Evolutionary conservation across 2,888 invertebrate species (phyloP).

Genomic region (Suillia variegata): DNA sequence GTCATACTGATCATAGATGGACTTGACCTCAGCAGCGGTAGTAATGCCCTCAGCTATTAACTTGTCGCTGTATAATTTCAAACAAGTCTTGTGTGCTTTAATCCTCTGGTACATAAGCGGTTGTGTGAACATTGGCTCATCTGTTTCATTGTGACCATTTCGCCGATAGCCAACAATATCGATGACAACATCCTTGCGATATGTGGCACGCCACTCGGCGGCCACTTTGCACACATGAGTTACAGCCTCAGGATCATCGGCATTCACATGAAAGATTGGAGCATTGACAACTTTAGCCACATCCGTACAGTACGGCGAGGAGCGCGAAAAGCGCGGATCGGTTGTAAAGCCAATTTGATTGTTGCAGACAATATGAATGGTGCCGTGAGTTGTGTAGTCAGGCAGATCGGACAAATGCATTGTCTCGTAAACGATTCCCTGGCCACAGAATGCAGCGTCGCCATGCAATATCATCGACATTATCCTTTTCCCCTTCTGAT

Average conservation of each 20-base stretch:
- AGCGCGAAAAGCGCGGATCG: constrained; percentile 83
- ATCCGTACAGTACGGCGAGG: constrained; percentile 87
- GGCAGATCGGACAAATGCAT: constrained; percentile 66
- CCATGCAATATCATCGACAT: constrained; percentile 70
- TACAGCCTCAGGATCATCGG: constrained; percentile 89
- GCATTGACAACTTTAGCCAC: constrained; percentile 86
- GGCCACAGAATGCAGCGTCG: constrained; percentile 69
- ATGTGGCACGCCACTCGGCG: constrained; percentile 82
- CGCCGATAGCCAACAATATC: constrained; percentile 84
- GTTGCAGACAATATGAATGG: constrained; percentile 69
- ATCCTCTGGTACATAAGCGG: constrained; percentile 92
- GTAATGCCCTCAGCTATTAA: constrained; percentile 73
- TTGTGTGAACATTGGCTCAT: constrained; percentile 93
- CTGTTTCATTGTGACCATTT: constrained; percentile 90
- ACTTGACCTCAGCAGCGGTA: constrained; percentile 69
- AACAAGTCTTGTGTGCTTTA: constrained; percentile 64
- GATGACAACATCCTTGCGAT: constrained; percentile 83
- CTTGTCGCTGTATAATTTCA: constrained; percentile 72
- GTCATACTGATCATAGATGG: constrained; percentile 52
- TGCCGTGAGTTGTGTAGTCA: constrained; percentile 67
- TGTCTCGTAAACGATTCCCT: constrained; percentile 70
- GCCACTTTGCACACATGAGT: constrained; percentile 84
- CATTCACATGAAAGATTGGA: constrained; percentile 94
- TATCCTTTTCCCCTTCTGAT: constrained; percentile 69
- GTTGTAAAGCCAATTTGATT: constrained; percentile 90